Conservation (phyloP, 2,797 vertebrate genomes). For the Scomberomorus guttatus region DNA sequence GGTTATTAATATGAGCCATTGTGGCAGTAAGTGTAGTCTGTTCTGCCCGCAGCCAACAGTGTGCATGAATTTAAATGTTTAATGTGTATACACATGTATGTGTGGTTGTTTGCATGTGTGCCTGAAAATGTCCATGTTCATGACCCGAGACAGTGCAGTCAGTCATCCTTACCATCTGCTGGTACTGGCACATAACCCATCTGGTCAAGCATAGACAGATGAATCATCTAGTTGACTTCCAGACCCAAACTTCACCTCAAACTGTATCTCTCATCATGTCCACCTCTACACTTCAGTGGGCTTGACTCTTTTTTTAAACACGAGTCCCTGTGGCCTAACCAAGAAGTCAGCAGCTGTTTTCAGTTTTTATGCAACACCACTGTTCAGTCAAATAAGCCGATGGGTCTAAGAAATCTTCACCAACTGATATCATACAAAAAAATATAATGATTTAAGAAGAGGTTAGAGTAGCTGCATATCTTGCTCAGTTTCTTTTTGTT, state of each 20-base stretch:
- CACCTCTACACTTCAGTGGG: conserved; percentile 55
- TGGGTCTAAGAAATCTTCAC: conserved; percentile 13
- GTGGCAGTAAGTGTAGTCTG: not conserved
- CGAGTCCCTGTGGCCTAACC: conserved; percentile 8
- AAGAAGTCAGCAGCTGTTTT: conserved; percentile 65
- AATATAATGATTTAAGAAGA: not conserved
- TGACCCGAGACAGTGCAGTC: conserved; percentile 67
- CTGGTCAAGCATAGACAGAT: conserved; percentile 74
- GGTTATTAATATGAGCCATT: conserved; percentile 5
- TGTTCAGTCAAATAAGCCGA: conserved; percentile 19
- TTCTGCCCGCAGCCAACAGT: not conserved
- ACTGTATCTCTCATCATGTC: conserved; percentile 59
- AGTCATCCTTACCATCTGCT: conserved; percentile 79
- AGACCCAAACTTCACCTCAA: conserved; percentile 65
- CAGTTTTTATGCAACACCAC: not conserved
- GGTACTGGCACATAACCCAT: conserved; percentile 70
- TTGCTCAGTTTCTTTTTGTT: not conserved
- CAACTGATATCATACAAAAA: not conserved
- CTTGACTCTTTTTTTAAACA: conserved; percentile 6
- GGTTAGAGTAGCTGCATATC: not conserved
- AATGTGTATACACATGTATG: conserved; percentile 27
- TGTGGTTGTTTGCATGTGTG: conserved; percentile 46
- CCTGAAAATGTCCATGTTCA: conserved; percentile 66
- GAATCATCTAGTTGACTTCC: conserved; percentile 76
- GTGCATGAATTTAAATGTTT: conserved; percentile 29